Evolutionary conservation across 2,888 invertebrate genomes (phyloP), one percentile per base, ranked within the genome.

Genomic region (Argyresthia albistria): DNA sequence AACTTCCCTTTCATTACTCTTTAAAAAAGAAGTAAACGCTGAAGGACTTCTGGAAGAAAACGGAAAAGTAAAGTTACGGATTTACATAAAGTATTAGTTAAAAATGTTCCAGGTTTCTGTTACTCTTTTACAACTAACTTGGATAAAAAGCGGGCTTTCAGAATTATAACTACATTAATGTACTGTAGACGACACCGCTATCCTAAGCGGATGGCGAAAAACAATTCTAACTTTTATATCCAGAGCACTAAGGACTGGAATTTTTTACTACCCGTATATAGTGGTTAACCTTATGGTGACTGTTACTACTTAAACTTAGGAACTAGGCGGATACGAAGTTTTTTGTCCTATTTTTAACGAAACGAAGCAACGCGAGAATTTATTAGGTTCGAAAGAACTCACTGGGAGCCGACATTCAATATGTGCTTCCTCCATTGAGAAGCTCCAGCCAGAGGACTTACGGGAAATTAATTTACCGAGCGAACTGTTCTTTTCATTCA

Each of bases 131-230:
- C 25, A 46, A 16, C 45, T 25, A 35, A 36, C 35, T 47, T 47
- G 4, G 57, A 62, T 62, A 68, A 75, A 73, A 73, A 70, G 63
- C 63, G 63, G 61, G 64, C 63, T 64, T 50, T 52, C n/a, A 53
- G 65, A 73, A 76, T 75, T 76, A 77, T 80, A 80, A 81, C 76
- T 73, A 79, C 76, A 84, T 82, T 81, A 86, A 83, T 80, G 83
- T 75, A 76, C 70, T 74, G 25, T 25, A 2, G 25, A 25, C 25
- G 25, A 4, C 6, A 25, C 3, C 25, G 25, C 25, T 25, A 25
- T 4, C 25, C 25, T 25, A 25, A 4, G 25, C 25, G 25, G 25
- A 25, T 25, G 6, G 6, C 25, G 25, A 2, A 25, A 25, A 2
- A 25, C 25, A 2, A 25, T 25, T 25, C 25, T 25, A 25, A 25